These are phyloP conservation scores for Parazoanthus darwini DNA, from an alignment of 92 coral and sea anemone species.

Conservation along the genomic window DNA sequence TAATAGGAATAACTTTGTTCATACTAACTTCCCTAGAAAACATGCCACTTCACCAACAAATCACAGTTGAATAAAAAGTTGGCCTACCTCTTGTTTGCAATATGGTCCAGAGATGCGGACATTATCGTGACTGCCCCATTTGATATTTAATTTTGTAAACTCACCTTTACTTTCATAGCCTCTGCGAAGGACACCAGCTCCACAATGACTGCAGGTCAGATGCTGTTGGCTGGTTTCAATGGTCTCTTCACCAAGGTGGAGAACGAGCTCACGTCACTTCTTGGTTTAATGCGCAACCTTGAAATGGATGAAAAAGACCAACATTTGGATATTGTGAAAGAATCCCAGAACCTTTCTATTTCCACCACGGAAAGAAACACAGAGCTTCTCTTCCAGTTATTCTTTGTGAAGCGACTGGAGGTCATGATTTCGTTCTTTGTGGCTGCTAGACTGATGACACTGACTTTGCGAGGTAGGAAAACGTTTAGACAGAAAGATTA, in stretches of 20 bases:
- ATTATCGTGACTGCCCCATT: background rate
- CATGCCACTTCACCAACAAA: no score
- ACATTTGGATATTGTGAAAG: conserved; percentile 69
- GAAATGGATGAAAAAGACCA: conserved; percentile 53
- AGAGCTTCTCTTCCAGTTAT: conserved; percentile 52
- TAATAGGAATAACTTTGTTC: no score
- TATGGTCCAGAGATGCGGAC: no score
- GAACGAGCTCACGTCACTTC: conserved; percentile 78
- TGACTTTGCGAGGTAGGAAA: conserved; percentile 68
- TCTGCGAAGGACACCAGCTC: conserved; percentile 39
- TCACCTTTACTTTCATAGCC: background rate
- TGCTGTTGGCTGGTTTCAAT: conserved; percentile 95
- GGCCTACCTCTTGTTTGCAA: no score
- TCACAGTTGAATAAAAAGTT: no score
- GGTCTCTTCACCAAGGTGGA: conserved; percentile 97
- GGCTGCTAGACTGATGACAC: conserved; percentile 67
- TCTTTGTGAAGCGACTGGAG: conserved; percentile 83
- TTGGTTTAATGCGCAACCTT: conserved; percentile 62
- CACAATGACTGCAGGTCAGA: conserved; percentile 97
- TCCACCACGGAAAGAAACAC: conserved; percentile 23
- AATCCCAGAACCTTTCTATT: conserved; percentile 69
- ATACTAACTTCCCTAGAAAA: no score
- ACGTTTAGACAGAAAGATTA: background rate
- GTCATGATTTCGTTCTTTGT: conserved; percentile 88
- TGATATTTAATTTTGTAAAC: background rate